Evolutionary conservation across 2,113 vertebrate species (phyloP), one percentile per base, ranked within the genome.

Genomic region (Trichechus manatus): DNA sequence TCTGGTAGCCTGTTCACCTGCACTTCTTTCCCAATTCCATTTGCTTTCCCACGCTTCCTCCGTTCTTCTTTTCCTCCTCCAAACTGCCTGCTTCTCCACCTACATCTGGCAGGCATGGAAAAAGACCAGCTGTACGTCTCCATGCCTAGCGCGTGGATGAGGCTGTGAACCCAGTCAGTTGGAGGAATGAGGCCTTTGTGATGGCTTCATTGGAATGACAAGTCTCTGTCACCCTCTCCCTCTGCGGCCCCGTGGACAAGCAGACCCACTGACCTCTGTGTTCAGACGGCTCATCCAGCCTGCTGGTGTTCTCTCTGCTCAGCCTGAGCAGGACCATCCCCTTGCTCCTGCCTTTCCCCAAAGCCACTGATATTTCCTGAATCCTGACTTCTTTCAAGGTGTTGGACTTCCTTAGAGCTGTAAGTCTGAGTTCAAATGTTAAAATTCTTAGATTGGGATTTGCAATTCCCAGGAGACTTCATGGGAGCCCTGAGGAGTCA

Each of bases 341-440:
- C 22, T 31, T 0, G 29, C 64, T 78, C 68, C 23, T 68, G 56
- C 39, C 70, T 56, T 78, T 61, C 33, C 23, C 29, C 8, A 70
- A 36, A 47, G 87, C 50, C 6, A 5, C 7, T 3, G 70, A n/a
- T 27, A 47, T 66, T 74, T 70, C 63, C 77, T 74, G 70, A 23
- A 63, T 96, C 56, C 87, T 86, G 31, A 66, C 77, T 56, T 92
- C 56, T 94, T 92, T n/a, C 31, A 83, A 68, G 44, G 70, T 19
- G 5, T 31, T 53, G 56, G 70, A 10, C 59, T 85, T 92, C 56
- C 94, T n/a, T 68, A 27, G 87, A 86, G 19, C 77, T 93, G 95
- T 66, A 96, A 89, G n/a, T 93, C 95, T 83, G 31, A 59, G 64
- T 91, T 96, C 47, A 72, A 68, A 36, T 83, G 75, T 79, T 39